Conservation (phyloP, 2,888 invertebrate genomes). For the Trilocha varians region DNA sequence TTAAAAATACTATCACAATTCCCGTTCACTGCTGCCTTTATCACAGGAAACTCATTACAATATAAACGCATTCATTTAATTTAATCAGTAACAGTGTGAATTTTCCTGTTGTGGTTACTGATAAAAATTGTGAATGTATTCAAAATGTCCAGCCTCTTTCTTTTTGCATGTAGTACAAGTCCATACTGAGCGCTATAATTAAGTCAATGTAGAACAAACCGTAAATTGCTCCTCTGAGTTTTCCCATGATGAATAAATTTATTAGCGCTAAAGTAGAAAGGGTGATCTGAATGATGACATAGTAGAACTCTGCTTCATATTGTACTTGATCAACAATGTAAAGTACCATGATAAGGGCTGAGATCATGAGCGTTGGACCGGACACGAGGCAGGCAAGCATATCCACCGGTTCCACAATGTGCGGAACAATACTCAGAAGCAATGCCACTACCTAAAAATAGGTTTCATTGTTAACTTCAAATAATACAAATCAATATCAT, state of each 20-base stretch:
- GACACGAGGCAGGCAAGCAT: slow-evolving; percentile 46
- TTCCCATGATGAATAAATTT: slow-evolving; percentile 28
- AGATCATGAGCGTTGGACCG: slow-evolving; percentile 57
- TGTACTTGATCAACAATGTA: slow-evolving; percentile 60
- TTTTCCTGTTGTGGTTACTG: slow-evolving; percentile 4
- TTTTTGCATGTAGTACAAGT: slow-evolving; percentile 43
- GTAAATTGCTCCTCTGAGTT: slow-evolving; percentile 47
- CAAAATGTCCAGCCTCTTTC: slow-evolving; percentile 48
- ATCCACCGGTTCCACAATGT: slow-evolving; percentile 53
- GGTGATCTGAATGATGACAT: slow-evolving; percentile 33
- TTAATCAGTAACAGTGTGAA: neutral
- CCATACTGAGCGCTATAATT: slow-evolving; percentile 47
- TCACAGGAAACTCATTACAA: slow-evolving; percentile 7
- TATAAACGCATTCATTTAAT: slow-evolving; percentile 2
- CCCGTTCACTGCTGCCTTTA: neutral
- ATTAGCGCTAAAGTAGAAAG: slow-evolving; percentile 33
- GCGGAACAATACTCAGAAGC: slow-evolving; percentile 55
- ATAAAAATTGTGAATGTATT: slow-evolving; percentile 9
- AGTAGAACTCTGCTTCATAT: slow-evolving; percentile 54
- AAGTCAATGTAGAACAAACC: slow-evolving; percentile 55
- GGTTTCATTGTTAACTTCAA: slow-evolving; percentile 7
- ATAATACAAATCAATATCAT: slow-evolving; percentile 3
- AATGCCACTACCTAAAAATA: slow-evolving; percentile 66
- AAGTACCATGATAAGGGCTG: slow-evolving; percentile 47
- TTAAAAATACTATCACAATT: neutral